These are phyloP conservation scores for Pocillopora verrucosa DNA, from an alignment of 64 coral and sea anemone species.

Conservation along the genomic window DNA sequence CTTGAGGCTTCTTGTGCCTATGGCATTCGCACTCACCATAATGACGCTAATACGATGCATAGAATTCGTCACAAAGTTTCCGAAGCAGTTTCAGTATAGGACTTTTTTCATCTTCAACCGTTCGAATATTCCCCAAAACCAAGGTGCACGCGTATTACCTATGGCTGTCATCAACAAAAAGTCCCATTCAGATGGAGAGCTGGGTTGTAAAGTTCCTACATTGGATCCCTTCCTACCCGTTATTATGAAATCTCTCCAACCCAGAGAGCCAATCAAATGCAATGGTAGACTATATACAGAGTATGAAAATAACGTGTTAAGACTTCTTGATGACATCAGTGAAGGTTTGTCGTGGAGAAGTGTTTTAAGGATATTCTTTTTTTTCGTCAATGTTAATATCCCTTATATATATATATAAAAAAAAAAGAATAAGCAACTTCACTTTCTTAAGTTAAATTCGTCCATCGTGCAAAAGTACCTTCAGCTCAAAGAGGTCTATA, in stretches of 20 bases:
- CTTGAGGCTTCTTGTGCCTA: background rate
- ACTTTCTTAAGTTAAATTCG: too few species aligned
- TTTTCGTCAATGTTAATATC: too few species aligned
- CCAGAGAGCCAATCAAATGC: background rate
- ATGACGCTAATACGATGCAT: background rate
- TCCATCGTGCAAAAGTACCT: too few species aligned
- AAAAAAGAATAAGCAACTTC: too few species aligned
- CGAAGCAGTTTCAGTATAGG: background rate
- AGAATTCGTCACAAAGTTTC: background rate
- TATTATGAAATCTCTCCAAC: background rate
- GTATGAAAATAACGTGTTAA: background rate
- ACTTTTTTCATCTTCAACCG: background rate
- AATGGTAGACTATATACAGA: background rate
- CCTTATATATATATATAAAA: too few species aligned
- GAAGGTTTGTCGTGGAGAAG: background rate
- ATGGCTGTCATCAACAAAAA: background rate
- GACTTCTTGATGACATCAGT: constrained; percentile 2
- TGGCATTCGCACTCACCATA: background rate
- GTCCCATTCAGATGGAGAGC: background rate
- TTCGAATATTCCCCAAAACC: background rate
- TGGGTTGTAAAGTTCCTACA: background rate
- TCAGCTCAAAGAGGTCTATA: too few species aligned
- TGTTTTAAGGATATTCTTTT: too few species aligned
- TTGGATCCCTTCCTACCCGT: background rate
- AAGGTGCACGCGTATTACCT: background rate